Base-by-base conservation (phyloP, 2,888 invertebrate genomes). In the Ypsolopha sequella region DNA sequence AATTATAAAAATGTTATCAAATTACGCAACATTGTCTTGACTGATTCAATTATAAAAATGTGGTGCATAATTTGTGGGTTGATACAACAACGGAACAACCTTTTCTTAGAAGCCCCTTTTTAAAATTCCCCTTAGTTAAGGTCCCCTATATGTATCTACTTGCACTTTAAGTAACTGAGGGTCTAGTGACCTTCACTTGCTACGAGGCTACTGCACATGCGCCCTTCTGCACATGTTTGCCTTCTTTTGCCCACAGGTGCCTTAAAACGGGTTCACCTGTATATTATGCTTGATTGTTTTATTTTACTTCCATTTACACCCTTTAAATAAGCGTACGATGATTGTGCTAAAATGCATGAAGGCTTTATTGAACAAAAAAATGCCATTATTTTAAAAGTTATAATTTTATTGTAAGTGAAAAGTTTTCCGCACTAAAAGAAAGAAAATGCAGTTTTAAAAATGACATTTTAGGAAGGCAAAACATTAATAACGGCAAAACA, bases 201-300 rank as follows among this genome's bases (percentile, higher is more conserved):
- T 39, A 36, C 63, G 34, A 33, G 24, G 48, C 50, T 44, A 50
- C 50, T 43, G 47, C 41, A 46, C 50, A 47, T 45, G 53, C 36
- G 45, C 39, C 13, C 33, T 24, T 24, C 2, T 24, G 24, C 24
- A 24, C 24, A 24, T 24, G 24, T 24, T 24, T 39, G 39, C 41
- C 64, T 70, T 73, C 72, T 72, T 75, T 68, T 60, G 58, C 59
- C 55, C 60, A 77, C 82, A 82, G 81, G 82, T 81, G 81, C 59
- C 55, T 57, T 54, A 6, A 39, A 14, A 24, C 24, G 1, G 33
- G 24, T 58, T 63, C 80, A 82, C 81, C 80, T 82, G 81, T 79
- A 73, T 11, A 73, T 67, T 65, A 68, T 61, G 57, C 58, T 57
- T 63, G 64, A 62, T 56, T 61, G 56, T 56, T 56, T 56, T 54